These are phyloP conservation scores for Tetragonula clypearis DNA, from an alignment of 1,140 invertebrate genomes.

Conservation along the genomic window DNA sequence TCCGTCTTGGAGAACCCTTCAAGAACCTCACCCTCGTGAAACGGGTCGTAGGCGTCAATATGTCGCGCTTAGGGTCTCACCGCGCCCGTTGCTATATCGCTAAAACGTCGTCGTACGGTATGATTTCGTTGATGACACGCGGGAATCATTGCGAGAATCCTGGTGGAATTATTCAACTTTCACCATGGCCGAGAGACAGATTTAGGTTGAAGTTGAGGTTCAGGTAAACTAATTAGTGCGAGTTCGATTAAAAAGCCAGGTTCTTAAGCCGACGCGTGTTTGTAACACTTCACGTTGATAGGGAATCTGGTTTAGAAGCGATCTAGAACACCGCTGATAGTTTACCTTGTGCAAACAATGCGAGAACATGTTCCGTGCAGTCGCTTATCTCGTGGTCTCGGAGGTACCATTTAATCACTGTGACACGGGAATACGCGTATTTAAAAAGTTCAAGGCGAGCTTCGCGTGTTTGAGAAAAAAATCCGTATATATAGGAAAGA, in stretches of 20 bases:
- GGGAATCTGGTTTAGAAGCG: background rate
- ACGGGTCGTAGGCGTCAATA: conserved; percentile 10
- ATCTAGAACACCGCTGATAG: background rate
- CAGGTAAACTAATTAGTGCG: too few species aligned
- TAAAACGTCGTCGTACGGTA: background rate
- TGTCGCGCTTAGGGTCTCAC: conserved; percentile 6
- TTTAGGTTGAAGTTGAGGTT: too few species aligned
- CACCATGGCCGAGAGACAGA: background rate
- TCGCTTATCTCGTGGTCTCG: conserved; percentile 10
- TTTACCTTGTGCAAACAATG: conserved; percentile 13
- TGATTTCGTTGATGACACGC: background rate
- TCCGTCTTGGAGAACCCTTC: conserved; percentile 36
- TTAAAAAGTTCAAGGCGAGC: conserved; percentile 14
- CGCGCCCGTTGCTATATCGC: background rate
- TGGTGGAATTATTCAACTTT: background rate
- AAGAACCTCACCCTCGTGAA: conserved; percentile 4
- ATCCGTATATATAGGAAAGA: background rate
- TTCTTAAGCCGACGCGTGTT: background rate
- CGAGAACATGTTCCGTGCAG: background rate
- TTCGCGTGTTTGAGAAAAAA: background rate
- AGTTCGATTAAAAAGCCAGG: background rate
- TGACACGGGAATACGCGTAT: background rate
- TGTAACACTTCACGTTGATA: background rate
- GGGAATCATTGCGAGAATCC: too few species aligned
- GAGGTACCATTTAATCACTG: background rate